Evolutionary conservation across 2,888 invertebrate species (phyloP).

Genomic region (Cotesia congregata): DNA sequence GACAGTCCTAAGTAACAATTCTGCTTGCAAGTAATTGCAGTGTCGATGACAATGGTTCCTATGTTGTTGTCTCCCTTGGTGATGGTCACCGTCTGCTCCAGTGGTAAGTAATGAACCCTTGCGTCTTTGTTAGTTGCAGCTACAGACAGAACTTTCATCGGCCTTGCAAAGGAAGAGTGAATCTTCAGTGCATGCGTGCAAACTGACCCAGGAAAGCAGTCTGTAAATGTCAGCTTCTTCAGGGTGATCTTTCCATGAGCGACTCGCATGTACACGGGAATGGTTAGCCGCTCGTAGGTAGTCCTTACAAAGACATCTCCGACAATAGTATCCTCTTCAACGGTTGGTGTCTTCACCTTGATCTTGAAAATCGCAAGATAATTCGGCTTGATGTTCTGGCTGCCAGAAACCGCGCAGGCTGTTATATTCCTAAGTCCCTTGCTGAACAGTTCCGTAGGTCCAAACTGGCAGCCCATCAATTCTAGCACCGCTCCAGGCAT

Average conservation of each 20-base stretch:
- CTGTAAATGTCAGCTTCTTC: conserved; percentile 78
- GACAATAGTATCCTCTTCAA: conserved; percentile 78
- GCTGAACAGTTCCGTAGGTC: conserved; percentile 66
- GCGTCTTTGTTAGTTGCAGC: conserved; percentile 72
- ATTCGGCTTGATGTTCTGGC: conserved; percentile 72
- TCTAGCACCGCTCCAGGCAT: conserved; percentile 74
- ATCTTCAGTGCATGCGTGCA: conserved; percentile 84
- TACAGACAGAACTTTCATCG: conserved; percentile 83
- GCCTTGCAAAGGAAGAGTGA: conserved; percentile 84
- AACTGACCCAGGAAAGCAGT: conserved; percentile 87
- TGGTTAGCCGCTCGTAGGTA: conserved; percentile 77
- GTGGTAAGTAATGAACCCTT: conserved; percentile 65
- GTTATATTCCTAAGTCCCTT: conserved; percentile 65
- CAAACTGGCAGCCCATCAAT: conserved; percentile 76
- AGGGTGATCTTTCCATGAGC: conserved; percentile 78
- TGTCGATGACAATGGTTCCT: conserved; percentile 79
- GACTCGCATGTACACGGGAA: conserved; percentile 83
- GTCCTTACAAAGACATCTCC: conserved; percentile 83
- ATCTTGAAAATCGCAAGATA: conserved; percentile 81
- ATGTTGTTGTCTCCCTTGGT: conserved; percentile 69
- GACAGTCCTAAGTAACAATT: conserved; percentile 85
- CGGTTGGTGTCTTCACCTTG: conserved; percentile 78
- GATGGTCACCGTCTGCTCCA: conserved; percentile 58
- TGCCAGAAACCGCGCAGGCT: conserved; percentile 65
- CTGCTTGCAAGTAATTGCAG: conserved; percentile 79